Evolutionary conservation across 2,888 invertebrate species (phyloP), one percentile per base, ranked within the genome.

Genomic region (Philhelius pedissequus): DNA sequence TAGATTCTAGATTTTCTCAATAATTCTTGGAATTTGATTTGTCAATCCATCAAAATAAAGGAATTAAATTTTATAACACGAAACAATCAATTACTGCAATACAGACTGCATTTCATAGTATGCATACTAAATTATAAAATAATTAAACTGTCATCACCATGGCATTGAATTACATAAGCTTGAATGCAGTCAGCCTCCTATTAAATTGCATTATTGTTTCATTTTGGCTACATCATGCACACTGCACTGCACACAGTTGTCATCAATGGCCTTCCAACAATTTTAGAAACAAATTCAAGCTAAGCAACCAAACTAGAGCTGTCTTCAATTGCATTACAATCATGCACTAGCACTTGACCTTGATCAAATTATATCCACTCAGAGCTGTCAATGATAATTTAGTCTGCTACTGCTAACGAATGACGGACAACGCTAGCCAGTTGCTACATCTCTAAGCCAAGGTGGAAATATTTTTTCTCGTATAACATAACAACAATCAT

Each of bases 361-460:
- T 84, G 79, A 80, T 84, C 79, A 80, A 71, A 80, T 75, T 75
- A 84, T 70, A 69, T 83, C 64, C 52, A 54, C 43, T 54, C 74
- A 54, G 27, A 60, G 32, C 68, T 22, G 35, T 20, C 68, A 52
- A 52, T 20, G 8, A 50, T 50, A 62, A 62, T 52, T 73, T 52
- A 54, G 71, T 22, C 43, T 35, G 11, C 3, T n/a, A n/a, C 15
- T 25, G 6, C 69, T 45, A 35, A 38, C 64, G 22, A 38, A 64
- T 35, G 64, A 40, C 40, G 40, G 40, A 38, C 27, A 43, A 66
- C 40, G 45, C 20, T 22, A 64, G 45, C 18, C 4, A 30, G 43
- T 58, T 76, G 50, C 70, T 20, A 48, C 71, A 73, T 78, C 73
- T 66, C 43, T 30, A 45, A 56, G 35, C 30, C 40, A 45, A 45